phyloP scores from a whole-genome alignment of 2,797 vertebrate species.

The Crocodylus rhombifer region DNA sequence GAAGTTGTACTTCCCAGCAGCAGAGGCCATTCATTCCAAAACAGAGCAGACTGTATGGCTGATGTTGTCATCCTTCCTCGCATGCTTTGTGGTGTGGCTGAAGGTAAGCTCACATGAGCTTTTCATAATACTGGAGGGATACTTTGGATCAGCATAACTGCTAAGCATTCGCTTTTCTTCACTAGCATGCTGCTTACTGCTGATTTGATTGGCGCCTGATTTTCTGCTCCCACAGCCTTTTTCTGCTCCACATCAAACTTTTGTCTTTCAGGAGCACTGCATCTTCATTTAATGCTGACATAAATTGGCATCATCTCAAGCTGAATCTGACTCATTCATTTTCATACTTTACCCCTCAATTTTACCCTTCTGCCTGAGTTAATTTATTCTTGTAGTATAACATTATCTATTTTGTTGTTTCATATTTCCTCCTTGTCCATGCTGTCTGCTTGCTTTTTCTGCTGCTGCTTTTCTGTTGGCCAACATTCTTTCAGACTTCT shows the following conservation, averaged over 20 bases:
- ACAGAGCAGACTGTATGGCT: not conserved
- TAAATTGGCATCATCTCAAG: not conserved
- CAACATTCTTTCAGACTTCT: conserved; percentile 57
- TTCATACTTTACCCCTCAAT: not conserved
- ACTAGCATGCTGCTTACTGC: not conserved
- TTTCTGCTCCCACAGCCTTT: not conserved
- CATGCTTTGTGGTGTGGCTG: rapidly evolving
- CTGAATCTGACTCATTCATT: conserved; percentile 20
- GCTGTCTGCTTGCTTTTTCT: conserved; percentile 67
- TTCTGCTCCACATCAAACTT: not conserved
- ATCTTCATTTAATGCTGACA: not conserved
- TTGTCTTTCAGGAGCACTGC: not conserved
- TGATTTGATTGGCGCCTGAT: not conserved
- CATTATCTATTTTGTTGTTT: conserved; percentile 18
- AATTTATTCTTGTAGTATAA: conserved; percentile 15
- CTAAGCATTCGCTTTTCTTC: not conserved
- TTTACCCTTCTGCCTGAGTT: conserved; percentile 7
- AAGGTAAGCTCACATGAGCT: not conserved
- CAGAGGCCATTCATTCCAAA: not conserved
- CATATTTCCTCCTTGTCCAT: conserved; percentile 45
- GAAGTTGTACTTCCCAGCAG: not conserved
- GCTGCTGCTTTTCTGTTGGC: conserved; percentile 67
- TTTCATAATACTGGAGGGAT: not conserved
- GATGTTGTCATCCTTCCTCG: not conserved
- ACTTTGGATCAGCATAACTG: not conserved